Evolutionary conservation across 2,888 invertebrate species (phyloP), one percentile per base, ranked within the genome.

Genomic region (Tenthredo amoena): DNA sequence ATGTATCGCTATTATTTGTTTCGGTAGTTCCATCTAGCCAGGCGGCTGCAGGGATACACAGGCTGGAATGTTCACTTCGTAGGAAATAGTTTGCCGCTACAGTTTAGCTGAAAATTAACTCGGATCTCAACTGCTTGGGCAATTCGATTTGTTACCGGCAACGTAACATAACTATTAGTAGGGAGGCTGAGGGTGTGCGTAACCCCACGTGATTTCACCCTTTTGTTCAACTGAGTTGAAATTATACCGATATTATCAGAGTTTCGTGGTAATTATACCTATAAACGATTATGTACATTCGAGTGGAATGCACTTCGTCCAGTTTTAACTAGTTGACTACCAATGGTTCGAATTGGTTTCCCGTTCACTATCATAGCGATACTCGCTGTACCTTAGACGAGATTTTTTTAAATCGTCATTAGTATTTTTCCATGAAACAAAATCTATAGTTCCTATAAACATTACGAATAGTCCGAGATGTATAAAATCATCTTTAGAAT

Each of bases 1-100:
- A 92, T 91, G 90, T 91, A 91, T 91, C 89, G 90, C 88, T 88
- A 89, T 91, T 91, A 90, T 90, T 91, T 91, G 91, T 90, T 89
- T 85, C 86, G 71, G 84, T 85, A 86, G 84, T 87, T 87, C 86
- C 87, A 83, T 87, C 86, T 87, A 87, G 86, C 84, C 82, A 84
- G 47, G 81, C 40, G 47, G 81, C 15, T 21, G 34, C 12, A 12
- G 18, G 40, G 21, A 37, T 40, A 81, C 40, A 40, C 10, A 40
- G 37, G 58, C 62, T 26, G 81, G 26, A 37, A 81, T 81, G 26
- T 21, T 37, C 77, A 21, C 77, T 34, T 31, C 55, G 40, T 12
- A 81, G 81, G 81, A 40, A 81, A 81, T 81, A 81, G 58, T 81
- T 81, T 26, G 58, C 62, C 58, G 81, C 81, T 62, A 81, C 81